Base-by-base conservation (phyloP, 2,113 vertebrate genomes). In the Equus quagga region DNA sequence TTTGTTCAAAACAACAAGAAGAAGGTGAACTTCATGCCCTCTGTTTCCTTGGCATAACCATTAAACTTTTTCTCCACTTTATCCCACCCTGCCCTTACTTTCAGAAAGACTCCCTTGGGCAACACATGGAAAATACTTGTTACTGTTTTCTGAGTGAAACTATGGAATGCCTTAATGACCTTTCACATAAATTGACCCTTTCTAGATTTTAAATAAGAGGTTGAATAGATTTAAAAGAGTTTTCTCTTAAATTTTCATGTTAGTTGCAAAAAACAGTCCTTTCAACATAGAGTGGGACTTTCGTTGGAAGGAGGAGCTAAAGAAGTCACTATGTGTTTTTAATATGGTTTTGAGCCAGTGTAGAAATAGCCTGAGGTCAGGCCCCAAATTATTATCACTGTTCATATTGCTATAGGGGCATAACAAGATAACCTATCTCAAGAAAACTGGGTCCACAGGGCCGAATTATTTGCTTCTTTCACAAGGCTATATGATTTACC, bases 381-480 rank as follows among this genome's bases (percentile, higher is more conserved):
- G 6, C 46, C 33, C 49, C 54, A 78, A 89, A 91, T 78, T 97
- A 56, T 91, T 31, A 88, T 56, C 89, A 72, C 56, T 76, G 28
- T 89, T 88, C 41, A 17, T 44, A 2, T 78, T 91, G 73, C 41
- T 75, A 8, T 1, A 76, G 75, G 44, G 86, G 60, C 58, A 76
- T 44, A 89, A 80, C 36, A 41, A 72, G 75, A 84, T 83, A 75
- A 91, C 64, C 44, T 94, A 19, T 56, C 65, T 96, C 64, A 36
- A 93, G 51, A 89, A 85, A 76, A 14, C 23, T 21, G 9, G 88
- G 58, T 58, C 51, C 65, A 0, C 31, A 19, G 60, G 86, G 46
- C 65, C 58, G 88, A 90, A 84, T 95, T 97, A 82, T 94, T 79
- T 80, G 76, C 80, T 92, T 96, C 84, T 96, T 89, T 90, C 76